Conservation (phyloP, 2,113 vertebrate species). For the Lasiurus borealis region DNA sequence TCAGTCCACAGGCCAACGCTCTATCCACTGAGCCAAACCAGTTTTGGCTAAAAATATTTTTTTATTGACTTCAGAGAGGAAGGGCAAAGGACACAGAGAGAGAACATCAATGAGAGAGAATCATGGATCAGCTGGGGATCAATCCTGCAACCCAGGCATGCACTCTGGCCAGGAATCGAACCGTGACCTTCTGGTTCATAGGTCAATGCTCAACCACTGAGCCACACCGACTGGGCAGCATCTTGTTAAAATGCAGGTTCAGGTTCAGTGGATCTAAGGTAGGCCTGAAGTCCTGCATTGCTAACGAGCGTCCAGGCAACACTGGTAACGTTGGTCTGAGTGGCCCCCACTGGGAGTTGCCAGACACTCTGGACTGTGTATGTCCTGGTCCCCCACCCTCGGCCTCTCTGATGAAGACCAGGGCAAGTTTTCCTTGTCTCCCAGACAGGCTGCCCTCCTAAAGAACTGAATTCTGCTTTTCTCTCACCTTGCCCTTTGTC, state of each 20-base stretch:
- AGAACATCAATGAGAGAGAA: too few relatives aligned
- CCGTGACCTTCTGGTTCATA: too few relatives aligned
- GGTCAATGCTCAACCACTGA: too few relatives aligned
- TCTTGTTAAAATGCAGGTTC: not conserved
- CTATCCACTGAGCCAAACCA: too few relatives aligned
- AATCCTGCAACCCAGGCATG: too few relatives aligned
- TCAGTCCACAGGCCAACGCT: too few relatives aligned
- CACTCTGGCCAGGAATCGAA: too few relatives aligned
- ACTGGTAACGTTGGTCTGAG: not conserved
- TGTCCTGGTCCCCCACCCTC: too few relatives aligned
- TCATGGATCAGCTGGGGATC: too few relatives aligned
- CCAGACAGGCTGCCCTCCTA: not conserved
- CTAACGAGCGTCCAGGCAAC: not conserved
- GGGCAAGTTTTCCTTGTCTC: not conserved
- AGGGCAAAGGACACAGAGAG: too few relatives aligned
- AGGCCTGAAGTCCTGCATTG: conserved; percentile 35
- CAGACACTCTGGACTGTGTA: not conserved
- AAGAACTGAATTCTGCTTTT: conserved; percentile 24
- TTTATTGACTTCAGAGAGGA: not conserved
- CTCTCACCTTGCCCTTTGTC: conserved; percentile 22
- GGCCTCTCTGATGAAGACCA: not conserved
- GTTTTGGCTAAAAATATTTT: too few relatives aligned
- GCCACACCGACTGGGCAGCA: too few relatives aligned
- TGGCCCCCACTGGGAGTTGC: not conserved
- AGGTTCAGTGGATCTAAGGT: conserved; percentile 35